Evolutionary conservation across 2,113 vertebrate genomes (phyloP), one percentile per base, ranked within the genome.

Genomic region (Phycodurus eques): DNA sequence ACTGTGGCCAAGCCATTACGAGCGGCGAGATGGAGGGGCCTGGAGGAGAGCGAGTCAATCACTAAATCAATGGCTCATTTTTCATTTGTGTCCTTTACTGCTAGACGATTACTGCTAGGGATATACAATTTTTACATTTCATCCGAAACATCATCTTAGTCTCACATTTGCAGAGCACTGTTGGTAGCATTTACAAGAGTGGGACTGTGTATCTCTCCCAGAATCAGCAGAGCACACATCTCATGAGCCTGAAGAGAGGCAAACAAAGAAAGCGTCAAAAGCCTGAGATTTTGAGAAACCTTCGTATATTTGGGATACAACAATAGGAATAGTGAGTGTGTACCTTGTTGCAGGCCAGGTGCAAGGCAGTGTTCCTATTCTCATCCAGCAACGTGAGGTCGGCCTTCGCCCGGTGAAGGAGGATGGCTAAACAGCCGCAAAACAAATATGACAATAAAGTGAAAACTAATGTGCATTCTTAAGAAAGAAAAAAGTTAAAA

Each of bases 321-420:
- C n/a, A 42, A 64, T 14, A 44, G 42, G 12, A 31, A 5, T 14
- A 17, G 35, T 57, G 68, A 47, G 20, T n/a, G 17, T 5, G 39
- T 74, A 98, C 97, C 95, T 97, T 96, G 94, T 94, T 96, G 93
- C 97, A 99, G 88, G 97, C 97, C 93, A 99, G 91, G 91, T 99
- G 97, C 87, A 99, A 96, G 91, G 96, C 97, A 73, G 97, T 98
- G 94, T 99, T 98, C 93, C 93, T 96, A 91, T 96, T 97, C 87
- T 94, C 93, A 73, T 99, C 97, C 91, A 96, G 93, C 92, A 98
- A 93, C 76, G 95, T 95, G 75, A 96, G 90, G 80, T 98, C 96
- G 15, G 96, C 96, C 92, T 98, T 96, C 20, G 95, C 95, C 83
- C 94, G 93, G 85, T 94, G 96, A 78, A 99, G 93, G 87, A 99